Percentiles rank a stretch among this genome's conserved stretches.
These are phyloP conservation scores for Triplophysa tibetana DNA, from an alignment of 2,113 vertebrate species.

Conservation along the genomic window DNA sequence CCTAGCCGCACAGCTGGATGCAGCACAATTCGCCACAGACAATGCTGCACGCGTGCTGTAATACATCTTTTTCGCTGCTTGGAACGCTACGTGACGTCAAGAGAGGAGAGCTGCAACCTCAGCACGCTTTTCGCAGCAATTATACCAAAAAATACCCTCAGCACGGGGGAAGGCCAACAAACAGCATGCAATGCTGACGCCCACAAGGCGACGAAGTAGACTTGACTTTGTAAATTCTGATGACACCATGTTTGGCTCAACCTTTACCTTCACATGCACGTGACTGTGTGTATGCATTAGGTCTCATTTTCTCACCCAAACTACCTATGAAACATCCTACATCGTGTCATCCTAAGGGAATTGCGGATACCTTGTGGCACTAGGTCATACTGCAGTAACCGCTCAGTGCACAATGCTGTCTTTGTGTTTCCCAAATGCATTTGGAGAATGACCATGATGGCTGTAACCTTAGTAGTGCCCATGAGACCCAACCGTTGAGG, in stretches of 20 bases:
- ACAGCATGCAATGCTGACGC: conserved; percentile 58
- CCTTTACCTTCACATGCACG: conserved; percentile 54
- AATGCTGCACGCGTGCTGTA: conserved; percentile 33
- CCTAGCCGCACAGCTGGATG: conserved; percentile 53
- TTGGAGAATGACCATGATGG: conserved; percentile 60
- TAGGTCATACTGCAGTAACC: conserved; percentile 54
- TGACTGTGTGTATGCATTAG: conserved; percentile 30
- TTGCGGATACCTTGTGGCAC: conserved; percentile 52
- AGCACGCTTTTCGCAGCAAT: conserved; percentile 73
- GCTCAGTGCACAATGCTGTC: conserved; percentile 65
- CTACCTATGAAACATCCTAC: conserved; percentile 23
- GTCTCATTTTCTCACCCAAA: conserved; percentile 47
- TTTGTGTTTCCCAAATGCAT: conserved; percentile 66
- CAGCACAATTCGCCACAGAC: conserved; percentile 22
- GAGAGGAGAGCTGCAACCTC: conserved; percentile 65
- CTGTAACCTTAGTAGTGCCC: conserved; percentile 67
- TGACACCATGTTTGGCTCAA: conserved; percentile 51
- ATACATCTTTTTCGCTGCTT: conserved; percentile 55
- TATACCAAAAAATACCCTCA: conserved; percentile 62
- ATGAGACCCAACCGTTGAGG: conserved; percentile 58
- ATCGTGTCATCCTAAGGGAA: conserved; percentile 38
- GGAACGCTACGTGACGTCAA: conserved; percentile 65
- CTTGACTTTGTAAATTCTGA: conserved; percentile 35
- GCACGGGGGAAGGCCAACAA: conserved; percentile 50
- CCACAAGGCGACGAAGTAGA: conserved; percentile 31